Conservation (phyloP, 2,888 invertebrate species). For the Drosophila koepferae region DNA sequence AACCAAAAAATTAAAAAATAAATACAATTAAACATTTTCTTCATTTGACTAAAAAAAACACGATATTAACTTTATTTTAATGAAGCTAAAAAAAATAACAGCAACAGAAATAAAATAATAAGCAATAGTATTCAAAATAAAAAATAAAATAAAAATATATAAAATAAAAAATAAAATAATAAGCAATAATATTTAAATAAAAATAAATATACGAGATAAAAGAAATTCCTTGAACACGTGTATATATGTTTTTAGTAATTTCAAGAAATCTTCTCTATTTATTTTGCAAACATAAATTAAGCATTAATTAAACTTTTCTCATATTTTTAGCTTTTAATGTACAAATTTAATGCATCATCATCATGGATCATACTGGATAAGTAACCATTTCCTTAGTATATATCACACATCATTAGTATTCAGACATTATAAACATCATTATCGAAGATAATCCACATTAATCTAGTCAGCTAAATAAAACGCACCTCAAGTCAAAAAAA, state of each 20-base stretch:
- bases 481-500: neutral
- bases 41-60: no score
- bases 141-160: neutral
- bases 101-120: no score
- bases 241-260: no score
- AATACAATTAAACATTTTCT: no score
- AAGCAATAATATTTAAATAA: neutral
- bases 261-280: neutral
- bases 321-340: neutral
- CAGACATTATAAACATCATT: neutral
- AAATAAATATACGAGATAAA: neutral
- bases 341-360: neutral
- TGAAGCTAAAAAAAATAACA: neutral
- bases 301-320: neutral
- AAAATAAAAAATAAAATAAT: neutral
- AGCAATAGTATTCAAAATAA: neutral
- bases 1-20: no score
- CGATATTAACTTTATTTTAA: no score
- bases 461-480: neutral
- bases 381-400: neutral
- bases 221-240: neutral
- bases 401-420: slow-evolving; percentile 6
- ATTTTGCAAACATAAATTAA: neutral
- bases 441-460: neutral
- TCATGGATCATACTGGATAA: neutral